Base-by-base conservation (phyloP, 2,113 vertebrate genomes). In the Macrotus californicus region DNA sequence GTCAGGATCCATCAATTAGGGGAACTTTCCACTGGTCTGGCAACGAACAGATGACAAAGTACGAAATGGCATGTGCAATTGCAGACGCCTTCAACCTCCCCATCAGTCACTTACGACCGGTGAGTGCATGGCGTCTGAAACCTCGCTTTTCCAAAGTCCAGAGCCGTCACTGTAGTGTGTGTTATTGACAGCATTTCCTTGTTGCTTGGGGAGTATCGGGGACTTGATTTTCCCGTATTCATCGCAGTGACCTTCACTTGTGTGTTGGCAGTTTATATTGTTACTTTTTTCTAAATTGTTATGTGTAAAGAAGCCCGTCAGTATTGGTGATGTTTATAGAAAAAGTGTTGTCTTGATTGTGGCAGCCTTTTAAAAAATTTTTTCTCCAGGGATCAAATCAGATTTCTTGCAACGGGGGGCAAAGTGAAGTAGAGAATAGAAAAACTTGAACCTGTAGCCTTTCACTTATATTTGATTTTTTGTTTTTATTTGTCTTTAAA, bases 41-140 rank as follows among this genome's bases (percentile, higher is more conserved):
- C 41, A 99, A 99, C 36, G 99, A 99, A 67, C 99, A 99, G 98
- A 99, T 99, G 99, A 99, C 99, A 2, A 99, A 99, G 93, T 99
- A 99, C 89, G 99, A 99, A 97, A 99, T 99, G 97, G 99, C 99
- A 0, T 99, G 99, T 84, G 98, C 99, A 6, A 99, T 99, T 41
- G 99, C 99, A 54, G 99, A 99, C 64, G 99, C 99, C 72, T 99
- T 99, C 98, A 99, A 99, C 96, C 98, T 99, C 84, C 99, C 99
- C 61, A 99, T 98, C 97, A 98, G 98, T 90, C 99, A 99, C 95
- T 97, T 99, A 72, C 98, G 99, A 94, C 99, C 99, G 76, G 99
- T 99, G 98, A 99, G 98, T 98, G 80, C 12, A 24, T 48, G 34
- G 29, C 54, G 14, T 81, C 69, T 43, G 46, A 85, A 92, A 31